Evolutionary conservation across 1,140 invertebrate species (phyloP).

Genomic region (Gonatopus flavifemur): DNA sequence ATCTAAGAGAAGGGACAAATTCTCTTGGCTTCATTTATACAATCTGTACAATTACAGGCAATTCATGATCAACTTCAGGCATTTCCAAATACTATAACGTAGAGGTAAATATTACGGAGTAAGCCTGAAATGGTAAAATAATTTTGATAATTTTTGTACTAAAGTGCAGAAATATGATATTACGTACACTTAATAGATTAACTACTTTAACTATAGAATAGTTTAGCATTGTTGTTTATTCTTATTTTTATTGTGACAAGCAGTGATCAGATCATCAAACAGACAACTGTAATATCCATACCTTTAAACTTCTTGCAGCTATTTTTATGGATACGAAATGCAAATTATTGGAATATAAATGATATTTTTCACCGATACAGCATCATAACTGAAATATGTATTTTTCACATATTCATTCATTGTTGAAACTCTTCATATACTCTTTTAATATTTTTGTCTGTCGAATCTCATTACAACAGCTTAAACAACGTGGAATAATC

Average conservation of each 20-base stretch:
- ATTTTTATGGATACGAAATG: too few species aligned
- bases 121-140: conserved; percentile 43
- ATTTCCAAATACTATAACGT: conserved; percentile 39
- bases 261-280: conserved; percentile 34
- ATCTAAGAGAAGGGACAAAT: too few species aligned
- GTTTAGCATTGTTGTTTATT: too few species aligned
- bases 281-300: conserved; percentile 20
- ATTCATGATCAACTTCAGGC: conserved; percentile 34
- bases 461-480: conserved; percentile 33
- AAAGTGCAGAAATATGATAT: conserved; percentile 55
- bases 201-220: conserved; percentile 52
- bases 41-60: conserved; percentile 33
- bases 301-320: too few species aligned
- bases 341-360: too few species aligned
- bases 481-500: conserved; percentile 34
- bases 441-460: conserved; percentile 29
- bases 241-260: conserved; percentile 39
- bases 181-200: conserved; percentile 47
- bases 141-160: conserved; percentile 55
- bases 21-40: conserved; percentile 15
- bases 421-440: too few species aligned
- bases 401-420: too few species aligned
- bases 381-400: too few species aligned
- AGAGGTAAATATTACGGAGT: too few species aligned
- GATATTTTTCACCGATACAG: too few species aligned